Evolutionary conservation across 23 tunicate species (phyloP).

Genomic region (Styela clava): DNA sequence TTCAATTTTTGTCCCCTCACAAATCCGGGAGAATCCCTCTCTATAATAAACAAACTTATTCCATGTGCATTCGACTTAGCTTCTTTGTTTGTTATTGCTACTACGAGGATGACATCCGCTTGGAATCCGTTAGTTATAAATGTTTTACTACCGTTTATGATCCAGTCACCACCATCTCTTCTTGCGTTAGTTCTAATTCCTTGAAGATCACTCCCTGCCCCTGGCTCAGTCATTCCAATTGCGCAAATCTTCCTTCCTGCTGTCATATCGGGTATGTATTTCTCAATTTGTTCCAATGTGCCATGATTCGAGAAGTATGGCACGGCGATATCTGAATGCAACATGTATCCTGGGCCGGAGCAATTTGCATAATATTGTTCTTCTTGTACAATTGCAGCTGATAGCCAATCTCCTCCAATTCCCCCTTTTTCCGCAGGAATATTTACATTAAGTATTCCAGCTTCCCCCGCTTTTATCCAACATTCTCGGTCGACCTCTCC

Average conservation of each 20-base stretch:
- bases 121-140: slow-evolving; percentile 97
- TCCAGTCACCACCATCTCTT: slow-evolving; percentile 93
- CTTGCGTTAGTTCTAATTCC: slow-evolving; percentile 88
- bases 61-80: slow-evolving; percentile 98
- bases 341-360: slow-evolving; percentile 88
- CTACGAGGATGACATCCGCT: slow-evolving; percentile 89
- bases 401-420: slow-evolving; percentile 97
- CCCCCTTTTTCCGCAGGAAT: slow-evolving; percentile 90
- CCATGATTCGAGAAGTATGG: slow-evolving; percentile 96
- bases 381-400: slow-evolving; percentile 97
- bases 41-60: slow-evolving; percentile 87
- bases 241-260: slow-evolving; percentile 87
- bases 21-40: slow-evolving; percentile 85
- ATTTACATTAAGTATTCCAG: slow-evolving; percentile 73
- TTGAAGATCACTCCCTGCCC: slow-evolving; percentile 96
- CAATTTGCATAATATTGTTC: slow-evolving; percentile 89
- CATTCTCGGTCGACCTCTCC: slow-evolving; percentile 80
- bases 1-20: slow-evolving; percentile 84
- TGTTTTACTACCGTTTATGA: slow-evolving; percentile 92
- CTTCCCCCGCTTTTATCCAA: slow-evolving; percentile 89
- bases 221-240: slow-evolving; percentile 74
- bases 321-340: slow-evolving; percentile 92
- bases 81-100: slow-evolving; percentile 86
- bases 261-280: slow-evolving; percentile 89
- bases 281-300: slow-evolving; percentile 85